Evolutionary conservation across 1,140 invertebrate species (phyloP), one percentile per base, ranked within the genome.

Genomic region (Parapsyche elsis): DNA sequence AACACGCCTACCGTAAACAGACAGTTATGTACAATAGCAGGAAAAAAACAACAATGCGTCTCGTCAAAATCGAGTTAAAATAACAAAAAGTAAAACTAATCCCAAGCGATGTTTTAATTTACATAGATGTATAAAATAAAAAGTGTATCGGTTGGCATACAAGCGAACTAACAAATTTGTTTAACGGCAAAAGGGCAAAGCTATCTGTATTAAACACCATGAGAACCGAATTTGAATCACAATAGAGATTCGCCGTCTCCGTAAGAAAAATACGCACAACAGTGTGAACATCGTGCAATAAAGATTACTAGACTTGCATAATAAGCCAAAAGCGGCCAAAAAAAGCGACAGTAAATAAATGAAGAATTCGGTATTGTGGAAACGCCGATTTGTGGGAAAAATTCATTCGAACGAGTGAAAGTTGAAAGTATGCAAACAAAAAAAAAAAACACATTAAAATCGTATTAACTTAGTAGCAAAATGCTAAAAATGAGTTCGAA

Each of bases 191-290:
- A 73, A 24, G n/a, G 38, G 71, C 24, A 49, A 46, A 73, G 71
- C 44, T 23, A 73, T 73, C 46, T 53, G 1, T 53, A 14, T 4
- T 1, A 71, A 71, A 71, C 67, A n/a, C 5, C 16, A n/a, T 46
- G 71, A n/a, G 44, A 73, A 73, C 38, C 12, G 21, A 46, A 46
- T 73, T 73, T 73, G 71, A 73, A 73, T 73, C 30, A 73, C 71
- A 73, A 73, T 46, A 23, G 71, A 49, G 9, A 24, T 23, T 67
- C 23, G 64, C 14, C 23, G 7, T 26, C 21, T 67, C 23, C 21
- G 24, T 23, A 67, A 2, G 49, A 21, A 61, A 61, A 61, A 61
- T 19, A 19, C 21, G 57, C 19, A 61, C 57, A 61, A 19, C 57
- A 61, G 57, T 61, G 57, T 61, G 57, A 61, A 61, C 57, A 21